A percentile compares a stretch with the other conserved stretches of the same genome.
Evolutionary conservation across 2,797 vertebrate genomes (phyloP).

Genomic region (Enoplosus armatus): DNA sequence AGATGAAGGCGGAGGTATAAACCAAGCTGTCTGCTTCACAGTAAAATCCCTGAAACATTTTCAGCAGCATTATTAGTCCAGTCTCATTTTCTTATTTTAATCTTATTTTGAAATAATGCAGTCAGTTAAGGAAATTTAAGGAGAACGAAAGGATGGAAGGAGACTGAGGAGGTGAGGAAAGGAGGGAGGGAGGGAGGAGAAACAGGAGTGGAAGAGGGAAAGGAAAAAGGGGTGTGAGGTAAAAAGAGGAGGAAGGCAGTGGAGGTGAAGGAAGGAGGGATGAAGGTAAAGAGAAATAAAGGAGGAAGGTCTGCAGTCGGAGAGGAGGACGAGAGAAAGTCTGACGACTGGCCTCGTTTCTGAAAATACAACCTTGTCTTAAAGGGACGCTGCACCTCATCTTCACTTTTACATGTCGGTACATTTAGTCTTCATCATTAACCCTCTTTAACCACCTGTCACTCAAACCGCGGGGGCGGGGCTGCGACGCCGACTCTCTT

Average conservation of each 20-base stretch:
- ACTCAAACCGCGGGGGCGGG: neutral
- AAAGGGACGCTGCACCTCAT: constrained; percentile 31
- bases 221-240: neutral
- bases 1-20: constrained; percentile 2
- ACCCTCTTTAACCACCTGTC: neutral
- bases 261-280: neutral
- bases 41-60: constrained; percentile 4
- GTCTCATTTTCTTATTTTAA: neutral
- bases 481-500: too few relatives aligned
- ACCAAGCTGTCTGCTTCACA: neutral
- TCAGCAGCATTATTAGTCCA: neutral
- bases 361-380: constrained; percentile 55
- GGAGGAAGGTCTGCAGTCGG: neutral
- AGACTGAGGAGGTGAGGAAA: neutral
- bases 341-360: constrained; percentile 51
- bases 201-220: neutral
- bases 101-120: neutral
- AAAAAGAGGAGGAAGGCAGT: neutral
- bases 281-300: neutral
- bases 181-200: neutral
- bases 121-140: neutral
- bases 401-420: neutral
- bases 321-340: constrained; percentile 2
- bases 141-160: neutral
- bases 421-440: neutral